Percentiles rank a stretch among this genome's conserved stretches.
Evolutionary conservation across 2,797 vertebrate genomes (phyloP).

Genomic region (Kryptolebias ocellatus): DNA sequence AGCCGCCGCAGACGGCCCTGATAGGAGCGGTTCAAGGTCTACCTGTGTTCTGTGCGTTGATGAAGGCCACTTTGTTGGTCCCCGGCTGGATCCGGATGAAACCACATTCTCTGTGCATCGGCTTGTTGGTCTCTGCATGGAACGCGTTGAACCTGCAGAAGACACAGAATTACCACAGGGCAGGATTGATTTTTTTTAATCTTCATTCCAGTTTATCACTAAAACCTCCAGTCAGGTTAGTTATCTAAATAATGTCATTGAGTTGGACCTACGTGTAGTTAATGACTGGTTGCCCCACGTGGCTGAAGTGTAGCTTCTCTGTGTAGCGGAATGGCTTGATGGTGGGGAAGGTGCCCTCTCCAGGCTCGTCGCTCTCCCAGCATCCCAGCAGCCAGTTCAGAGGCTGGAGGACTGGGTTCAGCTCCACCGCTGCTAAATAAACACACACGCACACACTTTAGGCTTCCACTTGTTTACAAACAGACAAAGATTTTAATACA

Average conservation of each 20-base stretch:
- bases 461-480: too few relatives aligned
- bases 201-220: too few relatives aligned
- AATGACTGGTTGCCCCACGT: constrained; percentile 93
- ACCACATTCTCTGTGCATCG: constrained; percentile 93
- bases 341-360: constrained; percentile 87
- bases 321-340: constrained; percentile 90
- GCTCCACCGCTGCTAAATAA: constrained; percentile 49
- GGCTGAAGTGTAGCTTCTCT: constrained; percentile 89
- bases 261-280: constrained; percentile 88
- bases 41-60: constrained; percentile 98
- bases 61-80: constrained; percentile 92
- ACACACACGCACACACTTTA: constrained; percentile 1
- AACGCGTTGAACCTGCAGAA: constrained; percentile 90
- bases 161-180: constrained; percentile 7
- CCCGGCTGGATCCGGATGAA: constrained; percentile 93
- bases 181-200: not conserved
- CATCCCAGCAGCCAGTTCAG: constrained; percentile 89
- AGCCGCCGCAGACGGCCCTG: not conserved
- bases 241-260: not conserved
- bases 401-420: constrained; percentile 82
- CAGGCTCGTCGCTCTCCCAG: constrained; percentile 89
- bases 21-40: not conserved
- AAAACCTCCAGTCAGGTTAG: too few relatives aligned
- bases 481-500: too few relatives aligned
- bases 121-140: constrained; percentile 89